Evolutionary conservation across 1,140 invertebrate genomes (phyloP), one percentile per base, ranked within the genome.

Genomic region (Ips typographus): DNA sequence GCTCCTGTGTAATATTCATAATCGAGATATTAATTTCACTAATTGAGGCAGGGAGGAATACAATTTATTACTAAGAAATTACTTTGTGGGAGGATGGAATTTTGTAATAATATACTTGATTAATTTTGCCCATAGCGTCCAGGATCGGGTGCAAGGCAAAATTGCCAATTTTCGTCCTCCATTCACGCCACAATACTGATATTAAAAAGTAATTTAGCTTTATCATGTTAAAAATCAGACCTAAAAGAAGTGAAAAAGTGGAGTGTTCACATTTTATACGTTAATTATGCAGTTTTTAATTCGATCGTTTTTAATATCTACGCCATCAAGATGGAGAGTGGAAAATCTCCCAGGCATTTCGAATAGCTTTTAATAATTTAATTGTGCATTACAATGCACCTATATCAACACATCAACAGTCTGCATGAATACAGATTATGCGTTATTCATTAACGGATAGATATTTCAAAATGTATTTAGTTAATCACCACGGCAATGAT

Each of bases 11-110:
- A 69, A 69, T 69, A 64, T 69, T 69, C 61, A 69, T 69, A 69
- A 63, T 69, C 68, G 68, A 40, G 68, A 69, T 62, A 69, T 69
- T 69, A 63, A 69, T 69, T 69, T 63, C 55, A 47, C 53, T 69
- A 69, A 69, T 69, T 62, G 68, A 63, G 60, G 59, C 37, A 43
- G 47, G 56, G 40, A 67, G 52, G 40, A 59, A 58, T 57, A 67
- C 44, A 59, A 67, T 67, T 59, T 60, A 60, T 59, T 65, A 56
- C 40, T 59, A 56, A 38, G 63, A 42, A 43, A 65, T 65, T 55
- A 56, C n/a, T 64, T 64, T 22, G 40, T 43, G 59, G 59, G n/a
- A 61, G 42, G 43, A 65, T 52, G 62, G 22, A 53, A 53, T 65
- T 55, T 40, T 36, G 49, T 43, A 56, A 41, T 59, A 40, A 59